These are phyloP conservation scores for Lithophane socia DNA, from an alignment of 2,888 invertebrate genomes.

Conservation along the genomic window DNA sequence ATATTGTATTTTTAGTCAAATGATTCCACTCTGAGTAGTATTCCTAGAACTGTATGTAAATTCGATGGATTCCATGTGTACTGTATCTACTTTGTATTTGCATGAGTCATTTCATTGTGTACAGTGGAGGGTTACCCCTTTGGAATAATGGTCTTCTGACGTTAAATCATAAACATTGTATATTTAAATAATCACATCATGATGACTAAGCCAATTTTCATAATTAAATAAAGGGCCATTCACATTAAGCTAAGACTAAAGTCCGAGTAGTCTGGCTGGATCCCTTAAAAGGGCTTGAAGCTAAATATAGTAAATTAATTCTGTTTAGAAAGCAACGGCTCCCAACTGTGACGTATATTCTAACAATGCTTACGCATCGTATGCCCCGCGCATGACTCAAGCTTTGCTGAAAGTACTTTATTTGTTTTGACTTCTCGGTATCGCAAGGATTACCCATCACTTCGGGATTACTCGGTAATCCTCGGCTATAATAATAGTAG, in stretches of 20 bases:
- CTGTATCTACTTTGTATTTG: constrained; percentile 5
- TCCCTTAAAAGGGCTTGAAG: constrained; percentile 25
- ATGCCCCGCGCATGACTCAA: constrained; percentile 57
- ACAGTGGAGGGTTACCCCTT: constrained; percentile 32
- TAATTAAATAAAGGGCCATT: not conserved
- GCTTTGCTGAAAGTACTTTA: constrained; percentile 43
- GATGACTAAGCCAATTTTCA: constrained; percentile 11
- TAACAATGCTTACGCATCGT: constrained; percentile 64
- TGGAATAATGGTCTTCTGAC: constrained; percentile 32
- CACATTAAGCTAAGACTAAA: not conserved
- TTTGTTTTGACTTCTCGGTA: constrained; percentile 64
- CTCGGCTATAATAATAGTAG: constrained; percentile 23
- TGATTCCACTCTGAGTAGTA: constrained; percentile 39
- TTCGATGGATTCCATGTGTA: constrained; percentile 24
- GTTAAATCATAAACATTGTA: constrained; percentile 19
- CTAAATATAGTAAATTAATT: constrained; percentile 38
- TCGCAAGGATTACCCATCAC: constrained; percentile 42
- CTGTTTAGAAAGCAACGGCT: constrained; percentile 45
- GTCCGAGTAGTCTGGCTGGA: not conserved
- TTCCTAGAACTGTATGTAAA: constrained; percentile 41
- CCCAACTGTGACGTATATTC: constrained; percentile 55
- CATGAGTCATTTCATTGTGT: constrained; percentile 49
- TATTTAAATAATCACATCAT: not conserved
- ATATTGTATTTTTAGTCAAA: constrained; percentile 46
- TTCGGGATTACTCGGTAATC: constrained; percentile 56